A percentile compares a stretch with the other conserved stretches of the same genome.
These are phyloP conservation scores for Stegodyphus mimosarum DNA, from an alignment of 1,140 invertebrate genomes.

Conservation along the genomic window DNA sequence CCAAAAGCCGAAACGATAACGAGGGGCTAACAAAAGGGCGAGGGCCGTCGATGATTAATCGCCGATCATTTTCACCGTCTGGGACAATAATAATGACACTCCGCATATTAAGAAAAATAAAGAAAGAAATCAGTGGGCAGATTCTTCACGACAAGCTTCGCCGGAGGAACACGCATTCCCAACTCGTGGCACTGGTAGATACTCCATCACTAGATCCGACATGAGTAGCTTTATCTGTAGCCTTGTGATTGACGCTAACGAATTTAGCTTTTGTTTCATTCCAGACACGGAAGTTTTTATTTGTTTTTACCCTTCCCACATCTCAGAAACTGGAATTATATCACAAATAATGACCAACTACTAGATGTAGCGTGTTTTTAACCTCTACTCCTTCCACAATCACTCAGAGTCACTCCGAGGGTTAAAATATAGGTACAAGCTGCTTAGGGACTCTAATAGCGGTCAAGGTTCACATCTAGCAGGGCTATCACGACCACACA, in stretches of 20 bases:
- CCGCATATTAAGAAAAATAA: conserved; percentile 11
- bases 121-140: background rate
- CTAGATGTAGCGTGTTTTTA: background rate
- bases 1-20: background rate
- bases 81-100: conserved; percentile 50
- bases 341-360: no score
- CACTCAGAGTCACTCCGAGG: conserved; percentile 17
- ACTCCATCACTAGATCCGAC: conserved; percentile 17
- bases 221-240: conserved; percentile 23
- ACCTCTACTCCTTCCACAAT: conserved; percentile 36
- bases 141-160: background rate
- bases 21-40: background rate
- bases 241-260: conserved; percentile 27
- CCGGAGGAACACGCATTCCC: background rate
- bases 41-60: conserved; percentile 33
- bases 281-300: background rate
- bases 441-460: conserved; percentile 19
- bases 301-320: no score
- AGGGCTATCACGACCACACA: conserved; percentile 18
- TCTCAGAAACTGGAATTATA: no score
- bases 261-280: conserved; percentile 35
- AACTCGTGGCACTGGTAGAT: background rate
- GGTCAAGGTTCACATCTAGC: conserved; percentile 28
- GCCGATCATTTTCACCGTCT: conserved; percentile 8
- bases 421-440: conserved; percentile 48